Evolutionary conservation across 1,140 invertebrate species (phyloP).

Genomic region (Calephelis virginiensis): DNA sequence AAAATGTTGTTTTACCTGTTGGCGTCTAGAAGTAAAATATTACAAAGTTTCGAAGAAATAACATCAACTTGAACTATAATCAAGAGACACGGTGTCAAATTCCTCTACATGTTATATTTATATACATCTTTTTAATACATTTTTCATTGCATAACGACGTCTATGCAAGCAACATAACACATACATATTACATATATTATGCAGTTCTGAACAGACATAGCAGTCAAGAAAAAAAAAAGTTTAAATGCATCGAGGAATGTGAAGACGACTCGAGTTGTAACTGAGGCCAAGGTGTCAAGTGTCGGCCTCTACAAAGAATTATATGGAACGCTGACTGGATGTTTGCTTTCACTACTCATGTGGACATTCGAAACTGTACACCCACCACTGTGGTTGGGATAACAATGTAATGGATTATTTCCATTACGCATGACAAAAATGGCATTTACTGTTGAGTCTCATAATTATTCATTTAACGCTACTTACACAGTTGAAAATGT

Average conservation of each 20-base stretch:
- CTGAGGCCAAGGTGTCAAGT: slow-evolving; percentile 65
- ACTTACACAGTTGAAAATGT: no score
- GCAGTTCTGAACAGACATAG: neutral
- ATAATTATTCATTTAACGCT: no score
- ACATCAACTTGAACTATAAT: no score
- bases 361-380: slow-evolving; percentile 63
- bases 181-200: no score
- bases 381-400: slow-evolving; percentile 43
- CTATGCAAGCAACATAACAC: no score
- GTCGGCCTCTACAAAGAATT: slow-evolving; percentile 56
- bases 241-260: neutral
- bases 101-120: no score
- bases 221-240: neutral
- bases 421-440: slow-evolving; percentile 28
- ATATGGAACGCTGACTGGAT: slow-evolving; percentile 59
- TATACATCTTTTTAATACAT: no score
- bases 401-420: slow-evolving; percentile 36
- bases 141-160: no score
- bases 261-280: slow-evolving; percentile 4
- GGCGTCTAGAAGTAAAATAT: no score
- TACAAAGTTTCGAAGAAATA: no score
- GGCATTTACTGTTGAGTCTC: neutral
- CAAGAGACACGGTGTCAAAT: no score
- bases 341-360: slow-evolving; percentile 62
- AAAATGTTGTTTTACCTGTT: no score